Evolutionary conservation across 2,797 vertebrate species (phyloP), one percentile per base, ranked within the genome.

Genomic region (Gouania willdenowi): DNA sequence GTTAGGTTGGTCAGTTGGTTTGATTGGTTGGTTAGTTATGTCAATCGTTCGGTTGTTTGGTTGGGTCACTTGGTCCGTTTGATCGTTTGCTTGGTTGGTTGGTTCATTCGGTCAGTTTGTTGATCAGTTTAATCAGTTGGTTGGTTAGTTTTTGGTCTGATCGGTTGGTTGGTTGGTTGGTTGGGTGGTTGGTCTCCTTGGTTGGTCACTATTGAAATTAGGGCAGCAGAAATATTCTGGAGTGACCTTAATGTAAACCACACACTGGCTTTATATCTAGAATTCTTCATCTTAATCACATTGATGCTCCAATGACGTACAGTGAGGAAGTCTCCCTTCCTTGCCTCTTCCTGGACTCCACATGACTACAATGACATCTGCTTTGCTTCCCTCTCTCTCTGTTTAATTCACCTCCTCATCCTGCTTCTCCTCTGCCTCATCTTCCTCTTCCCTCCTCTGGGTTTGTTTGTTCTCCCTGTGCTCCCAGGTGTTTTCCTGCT

Each of bases 401-500:
- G 45, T 47, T 57, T 45, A 59, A 54, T 47, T 64, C 48, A 47
- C 64, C 65, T 69, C 62, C 59, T 73, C 66, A 77, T 77, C 77
- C 79, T 77, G 67, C 71, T 57, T 63, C 64, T 64, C 64, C 59
- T 76, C 64, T 51, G 20, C 54, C 54, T 82, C 77, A 11, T 71
- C 71, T 81, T 81, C 82, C 76, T 76, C 67, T 71, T 75, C 55
- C 77, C 75, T 63, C 57, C 65, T 65, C 74, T 33, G 66, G 38
- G 50, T 78, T 77, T 81, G 75, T 82, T 86, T 86, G 79, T 83
- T 78, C 77, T 81, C 66, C 32, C 52, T 42, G 22, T 13, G 73
- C 70, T 75, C 69, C 79, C 83, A 88, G 84, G 84, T 86, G 86
- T 83, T 71, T 88, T 86, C 86, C 83, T 83, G 78, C 57, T 14